Conservation (phyloP, 1,140 invertebrate species). For the Stegodyphus dumicola region DNA sequence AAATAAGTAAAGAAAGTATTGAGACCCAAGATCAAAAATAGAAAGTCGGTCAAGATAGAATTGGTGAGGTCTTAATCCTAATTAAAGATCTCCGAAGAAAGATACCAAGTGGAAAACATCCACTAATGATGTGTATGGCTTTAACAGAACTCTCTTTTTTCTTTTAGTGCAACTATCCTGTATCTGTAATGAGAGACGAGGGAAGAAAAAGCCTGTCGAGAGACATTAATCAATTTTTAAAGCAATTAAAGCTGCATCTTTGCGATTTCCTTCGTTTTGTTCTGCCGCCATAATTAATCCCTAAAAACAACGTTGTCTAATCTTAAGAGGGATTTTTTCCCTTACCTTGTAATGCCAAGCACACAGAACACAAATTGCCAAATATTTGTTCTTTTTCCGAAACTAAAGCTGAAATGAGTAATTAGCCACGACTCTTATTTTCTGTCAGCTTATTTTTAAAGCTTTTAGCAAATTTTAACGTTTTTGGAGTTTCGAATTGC, state of each 20-base stretch:
- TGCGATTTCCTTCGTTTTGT: conserved; percentile 31
- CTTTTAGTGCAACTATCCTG: neutral
- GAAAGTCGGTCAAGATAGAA: too few species aligned
- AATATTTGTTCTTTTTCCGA: too few species aligned
- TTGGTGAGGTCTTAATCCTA: neutral
- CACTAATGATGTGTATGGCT: neutral
- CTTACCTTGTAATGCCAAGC: too few species aligned
- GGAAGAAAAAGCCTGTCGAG: neutral
- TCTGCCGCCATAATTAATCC: conserved; percentile 33
- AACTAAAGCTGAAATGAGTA: too few species aligned
- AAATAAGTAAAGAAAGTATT: too few species aligned
- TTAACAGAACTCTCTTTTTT: neutral
- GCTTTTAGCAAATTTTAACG: too few species aligned
- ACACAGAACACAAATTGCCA: too few species aligned
- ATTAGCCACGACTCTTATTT: too few species aligned
- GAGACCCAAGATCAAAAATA: too few species aligned
- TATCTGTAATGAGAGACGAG: neutral
- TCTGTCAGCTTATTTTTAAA: too few species aligned
- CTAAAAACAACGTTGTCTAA: conserved; percentile 13
- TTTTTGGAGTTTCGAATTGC: too few species aligned
- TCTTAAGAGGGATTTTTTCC: too few species aligned
- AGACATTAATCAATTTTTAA: conserved; percentile 46
- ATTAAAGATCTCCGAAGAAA: neutral
- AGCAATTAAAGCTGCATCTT: conserved; percentile 41
- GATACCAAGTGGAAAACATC: neutral